Evolutionary conservation across 2,113 vertebrate genomes (phyloP).

Genomic region (Albula goreensis): DNA sequence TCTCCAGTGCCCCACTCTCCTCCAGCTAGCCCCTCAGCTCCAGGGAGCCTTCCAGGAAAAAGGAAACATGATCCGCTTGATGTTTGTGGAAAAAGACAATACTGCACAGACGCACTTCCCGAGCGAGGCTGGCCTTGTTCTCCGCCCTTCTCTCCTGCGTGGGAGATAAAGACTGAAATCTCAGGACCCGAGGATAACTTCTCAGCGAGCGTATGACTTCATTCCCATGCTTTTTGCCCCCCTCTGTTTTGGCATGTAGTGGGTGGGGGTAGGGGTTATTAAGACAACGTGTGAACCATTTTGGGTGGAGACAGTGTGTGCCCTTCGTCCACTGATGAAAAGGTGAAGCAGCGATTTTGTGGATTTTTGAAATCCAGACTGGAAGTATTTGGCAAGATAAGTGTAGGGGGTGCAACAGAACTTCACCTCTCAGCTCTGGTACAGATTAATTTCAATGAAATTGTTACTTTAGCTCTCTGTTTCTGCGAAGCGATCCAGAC

Average conservation of each 20-base stretch:
- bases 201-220: background rate
- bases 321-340: background rate
- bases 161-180: background rate
- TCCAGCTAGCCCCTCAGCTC: constrained; percentile 7
- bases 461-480: background rate
- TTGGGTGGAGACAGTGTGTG: background rate
- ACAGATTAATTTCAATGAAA: background rate
- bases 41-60: background rate
- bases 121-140: constrained; percentile 19
- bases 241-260: background rate
- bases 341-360: background rate
- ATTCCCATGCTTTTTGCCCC: background rate
- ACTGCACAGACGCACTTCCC: constrained; percentile 23
- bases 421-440: background rate
- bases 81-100: constrained; percentile 6
- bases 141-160: background rate
- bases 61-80: background rate
- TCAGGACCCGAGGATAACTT: background rate
- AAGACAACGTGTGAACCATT: background rate
- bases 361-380: background rate
- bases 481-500: background rate
- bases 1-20: constrained; percentile 57
- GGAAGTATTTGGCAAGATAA: background rate
- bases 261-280: background rate
- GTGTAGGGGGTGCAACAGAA: background rate